phyloP scores from a whole-genome alignment of 92 coral and sea anemone genomes.

The Nematostella vectensis region DNA sequence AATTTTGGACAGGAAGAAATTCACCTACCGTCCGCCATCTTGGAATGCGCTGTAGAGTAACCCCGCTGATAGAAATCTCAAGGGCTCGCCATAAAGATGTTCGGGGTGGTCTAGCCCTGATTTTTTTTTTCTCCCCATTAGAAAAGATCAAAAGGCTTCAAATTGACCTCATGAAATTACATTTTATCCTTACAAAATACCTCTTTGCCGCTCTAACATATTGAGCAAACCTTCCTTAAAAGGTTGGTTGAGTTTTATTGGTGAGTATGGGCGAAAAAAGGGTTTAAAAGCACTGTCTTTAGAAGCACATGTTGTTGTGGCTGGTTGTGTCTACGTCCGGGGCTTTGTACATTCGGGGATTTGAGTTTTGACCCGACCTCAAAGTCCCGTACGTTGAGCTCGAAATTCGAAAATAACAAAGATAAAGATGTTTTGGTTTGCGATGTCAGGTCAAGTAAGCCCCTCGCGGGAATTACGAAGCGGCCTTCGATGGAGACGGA shows the following conservation, averaged over 20 bases:
- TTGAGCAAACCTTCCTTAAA: not conserved
- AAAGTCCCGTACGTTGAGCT: constrained; percentile 99
- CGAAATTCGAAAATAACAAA: constrained; percentile 90
- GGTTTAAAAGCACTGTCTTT: not conserved
- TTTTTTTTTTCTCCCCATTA: not conserved
- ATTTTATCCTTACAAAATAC: not conserved
- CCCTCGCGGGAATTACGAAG: constrained; percentile 8
- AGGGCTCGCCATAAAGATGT: not conserved
- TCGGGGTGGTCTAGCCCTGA: constrained; percentile 5
- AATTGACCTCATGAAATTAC: not conserved
- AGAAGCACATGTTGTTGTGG: not conserved
- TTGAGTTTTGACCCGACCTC: constrained; percentile 29
- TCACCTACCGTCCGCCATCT: constrained; percentile 33
- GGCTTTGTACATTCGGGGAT: constrained; percentile 99
- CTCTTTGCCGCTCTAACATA: not conserved
- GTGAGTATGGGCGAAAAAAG: not conserved
- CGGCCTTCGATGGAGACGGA: constrained; percentile 16
- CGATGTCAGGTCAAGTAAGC: constrained; percentile 18
- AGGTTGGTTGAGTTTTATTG: not conserved
- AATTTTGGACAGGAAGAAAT: not conserved
- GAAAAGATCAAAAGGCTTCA: constrained; percentile 3
- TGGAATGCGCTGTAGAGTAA: not conserved
- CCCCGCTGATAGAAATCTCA: constrained; percentile 5
- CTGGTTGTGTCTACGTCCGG: constrained; percentile 64
- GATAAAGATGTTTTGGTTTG: constrained; percentile 37